Conservation (phyloP, 2,888 invertebrate genomes). For the Lithophane leautieri region DNA sequence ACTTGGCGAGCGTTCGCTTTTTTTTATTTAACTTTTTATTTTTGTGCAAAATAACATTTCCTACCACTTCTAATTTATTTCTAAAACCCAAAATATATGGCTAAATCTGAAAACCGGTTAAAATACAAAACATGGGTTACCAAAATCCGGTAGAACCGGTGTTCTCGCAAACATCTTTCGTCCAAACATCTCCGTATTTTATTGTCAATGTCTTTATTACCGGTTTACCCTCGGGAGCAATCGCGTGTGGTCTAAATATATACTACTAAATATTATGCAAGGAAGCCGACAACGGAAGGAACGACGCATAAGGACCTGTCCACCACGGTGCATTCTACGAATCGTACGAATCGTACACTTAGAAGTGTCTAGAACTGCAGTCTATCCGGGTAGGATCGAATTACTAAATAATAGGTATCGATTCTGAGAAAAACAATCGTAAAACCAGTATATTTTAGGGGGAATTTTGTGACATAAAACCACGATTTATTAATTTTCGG, state of each 20-base stretch:
- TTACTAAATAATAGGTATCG: not conserved
- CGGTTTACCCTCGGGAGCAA: conserved; percentile 23
- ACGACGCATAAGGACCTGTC: conserved; percentile 56
- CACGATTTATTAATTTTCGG: not conserved
- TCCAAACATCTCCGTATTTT: not conserved
- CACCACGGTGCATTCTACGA: conserved; percentile 37
- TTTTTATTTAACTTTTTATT: not conserved
- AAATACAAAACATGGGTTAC: not conserved
- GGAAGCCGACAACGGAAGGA: conserved; percentile 61
- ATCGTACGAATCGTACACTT: conserved; percentile 1
- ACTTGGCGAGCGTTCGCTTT: not conserved
- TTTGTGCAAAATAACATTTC: not conserved
- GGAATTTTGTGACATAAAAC: conserved; percentile 16
- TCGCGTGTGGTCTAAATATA: conserved; percentile 58
- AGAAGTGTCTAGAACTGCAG: not conserved
- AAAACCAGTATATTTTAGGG: conserved; percentile 8
- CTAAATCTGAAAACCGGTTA: conserved; percentile 4
- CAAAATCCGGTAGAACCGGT: not conserved
- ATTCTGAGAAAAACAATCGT: conserved; percentile 27
- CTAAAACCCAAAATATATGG: not conserved
- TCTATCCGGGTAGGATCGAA: conserved; percentile 12
- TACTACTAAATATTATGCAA: conserved; percentile 44
- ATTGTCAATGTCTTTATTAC: not conserved
- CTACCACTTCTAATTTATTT: not conserved
- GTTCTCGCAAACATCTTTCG: not conserved